Percentiles rank a stretch among this genome's conserved stretches.
These are phyloP conservation scores for Eupsittula cactorum DNA, from an alignment of 2,113 vertebrate species.

Conservation along the genomic window DNA sequence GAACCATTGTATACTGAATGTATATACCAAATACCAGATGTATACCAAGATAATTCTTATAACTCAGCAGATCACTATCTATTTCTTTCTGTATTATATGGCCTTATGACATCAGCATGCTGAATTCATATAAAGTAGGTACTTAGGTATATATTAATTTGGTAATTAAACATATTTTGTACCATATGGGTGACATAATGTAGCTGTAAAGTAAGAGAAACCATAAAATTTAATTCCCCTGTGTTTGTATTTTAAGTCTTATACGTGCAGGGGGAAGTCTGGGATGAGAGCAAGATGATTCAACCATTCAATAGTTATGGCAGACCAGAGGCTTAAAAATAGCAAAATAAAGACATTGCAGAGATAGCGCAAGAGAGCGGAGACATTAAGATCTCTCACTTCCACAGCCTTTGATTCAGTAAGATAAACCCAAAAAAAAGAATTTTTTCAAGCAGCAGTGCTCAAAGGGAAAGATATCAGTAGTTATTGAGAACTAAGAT, in stretches of 20 bases:
- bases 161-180: neutral
- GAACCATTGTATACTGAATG: neutral
- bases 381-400: neutral
- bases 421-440: neutral
- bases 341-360: neutral
- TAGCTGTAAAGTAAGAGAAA: neutral
- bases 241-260: neutral
- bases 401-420: neutral
- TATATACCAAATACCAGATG: neutral
- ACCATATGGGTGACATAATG: neutral
- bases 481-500: neutral
- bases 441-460: neutral
- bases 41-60: neutral
- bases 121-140: neutral
- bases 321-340: neutral
- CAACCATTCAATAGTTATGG: neutral
- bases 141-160: neutral
- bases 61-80: neutral
- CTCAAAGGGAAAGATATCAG: neutral
- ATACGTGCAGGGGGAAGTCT: neutral
- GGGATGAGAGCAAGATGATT: neutral
- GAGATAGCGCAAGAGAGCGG: neutral
- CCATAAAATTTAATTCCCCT: neutral
- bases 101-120: neutral
- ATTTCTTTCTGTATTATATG: neutral